Percentiles rank a stretch among this genome's conserved stretches.
Conservation (phyloP, 2,797 vertebrate species). For the Enteromius mattozi region DNA sequence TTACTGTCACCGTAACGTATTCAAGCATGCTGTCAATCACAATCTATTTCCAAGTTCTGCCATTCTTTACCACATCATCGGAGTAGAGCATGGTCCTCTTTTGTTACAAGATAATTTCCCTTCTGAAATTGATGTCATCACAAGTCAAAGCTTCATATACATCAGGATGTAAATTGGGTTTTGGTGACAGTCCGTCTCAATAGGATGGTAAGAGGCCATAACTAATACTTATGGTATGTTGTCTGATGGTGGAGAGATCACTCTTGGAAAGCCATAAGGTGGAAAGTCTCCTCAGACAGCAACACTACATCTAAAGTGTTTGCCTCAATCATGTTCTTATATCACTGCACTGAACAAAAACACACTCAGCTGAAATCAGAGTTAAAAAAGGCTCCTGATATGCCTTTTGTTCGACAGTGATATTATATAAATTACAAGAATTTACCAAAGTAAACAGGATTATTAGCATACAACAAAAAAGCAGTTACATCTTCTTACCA, state of each 20-base stretch:
- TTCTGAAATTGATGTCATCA: conserved; percentile 55
- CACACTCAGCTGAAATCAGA: background rate
- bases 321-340: background rate
- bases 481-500: background rate
- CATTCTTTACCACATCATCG: background rate
- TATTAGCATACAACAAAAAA: background rate
- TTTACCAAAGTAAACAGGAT: background rate
- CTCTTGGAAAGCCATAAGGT: background rate
- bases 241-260: background rate
- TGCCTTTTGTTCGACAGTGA: background rate
- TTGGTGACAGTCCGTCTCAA: conserved; percentile 54
- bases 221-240: conserved; percentile 39
- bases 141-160: conserved; percentile 41
- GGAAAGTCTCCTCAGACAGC: background rate
- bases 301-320: background rate
- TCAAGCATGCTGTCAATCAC: conserved; percentile 52
- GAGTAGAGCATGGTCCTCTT: conserved; percentile 30
- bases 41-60: background rate
- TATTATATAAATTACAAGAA: conserved; percentile 1
- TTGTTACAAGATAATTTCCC: conserved; percentile 50
- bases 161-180: conserved; percentile 59
- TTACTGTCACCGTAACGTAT: background rate
- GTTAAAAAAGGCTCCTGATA: background rate
- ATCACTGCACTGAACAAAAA: background rate
- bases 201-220: conserved; percentile 42